phyloP scores from a whole-genome alignment of 2,113 vertebrate species.

The Vombatus ursinus region DNA sequence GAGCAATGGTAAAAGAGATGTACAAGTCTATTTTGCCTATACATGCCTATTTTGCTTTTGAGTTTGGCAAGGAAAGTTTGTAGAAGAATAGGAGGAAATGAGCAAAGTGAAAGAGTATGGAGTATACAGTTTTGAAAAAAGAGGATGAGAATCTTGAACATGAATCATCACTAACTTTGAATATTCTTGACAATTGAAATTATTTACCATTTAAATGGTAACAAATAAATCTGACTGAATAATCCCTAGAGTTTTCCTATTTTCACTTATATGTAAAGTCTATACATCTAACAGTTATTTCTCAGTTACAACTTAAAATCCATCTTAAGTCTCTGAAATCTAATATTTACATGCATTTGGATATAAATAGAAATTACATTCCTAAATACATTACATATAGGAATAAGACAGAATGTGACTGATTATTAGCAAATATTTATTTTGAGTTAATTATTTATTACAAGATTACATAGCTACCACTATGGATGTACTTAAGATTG shows the following conservation, averaged over 20 bases:
- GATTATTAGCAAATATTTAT: conserved; percentile 44
- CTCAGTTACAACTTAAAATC: not conserved
- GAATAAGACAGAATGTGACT: conserved; percentile 49
- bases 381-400: not conserved
- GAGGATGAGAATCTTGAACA: not conserved
- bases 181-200: not conserved
- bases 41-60: not conserved
- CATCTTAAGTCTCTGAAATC: conserved; percentile 7
- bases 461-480: conserved; percentile 17
- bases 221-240: not conserved
- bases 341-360: conserved; percentile 43
- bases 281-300: not conserved
- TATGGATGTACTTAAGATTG: conserved; percentile 22
- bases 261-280: not conserved
- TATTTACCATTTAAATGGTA: not conserved
- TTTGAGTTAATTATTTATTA: conserved; percentile 22
- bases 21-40: not conserved
- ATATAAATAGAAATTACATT: not conserved
- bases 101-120: not conserved
- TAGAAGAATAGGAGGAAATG: not conserved
- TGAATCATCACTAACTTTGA: not conserved
- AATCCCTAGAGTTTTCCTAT: not conserved
- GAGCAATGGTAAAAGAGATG: not conserved
- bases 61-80: not conserved
- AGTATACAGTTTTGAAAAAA: not conserved